A percentile compares a stretch with the other conserved stretches of the same genome.
Evolutionary conservation across 1,140 invertebrate species (phyloP).

Genomic region (Camponotus floridanus): DNA sequence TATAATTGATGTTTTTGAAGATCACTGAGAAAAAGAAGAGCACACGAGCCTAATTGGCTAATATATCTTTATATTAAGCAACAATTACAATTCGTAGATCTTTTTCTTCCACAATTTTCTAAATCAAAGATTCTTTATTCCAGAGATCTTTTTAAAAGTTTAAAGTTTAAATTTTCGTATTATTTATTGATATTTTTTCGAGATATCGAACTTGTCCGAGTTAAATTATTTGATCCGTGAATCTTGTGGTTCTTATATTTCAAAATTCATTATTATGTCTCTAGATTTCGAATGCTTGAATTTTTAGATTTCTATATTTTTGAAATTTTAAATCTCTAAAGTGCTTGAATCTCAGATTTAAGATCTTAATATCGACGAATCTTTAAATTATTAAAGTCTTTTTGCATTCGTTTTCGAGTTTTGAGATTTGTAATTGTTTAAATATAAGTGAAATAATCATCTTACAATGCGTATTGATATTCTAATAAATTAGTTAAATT

Average conservation of each 20-base stretch:
- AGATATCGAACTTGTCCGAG: no score
- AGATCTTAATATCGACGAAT: not conserved
- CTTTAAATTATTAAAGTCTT: not conserved
- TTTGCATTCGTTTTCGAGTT: not conserved
- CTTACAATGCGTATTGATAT: not conserved
- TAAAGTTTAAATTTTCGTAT: no score
- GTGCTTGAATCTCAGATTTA: not conserved
- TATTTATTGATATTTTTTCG: no score
- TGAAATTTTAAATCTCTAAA: not conserved
- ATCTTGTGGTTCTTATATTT: no score
- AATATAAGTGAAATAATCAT: not conserved
- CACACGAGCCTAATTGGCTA: no score
- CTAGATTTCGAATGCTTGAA: not conserved
- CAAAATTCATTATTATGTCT: not conserved
- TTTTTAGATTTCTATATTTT: conserved; percentile 18
- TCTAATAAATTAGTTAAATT: not conserved
- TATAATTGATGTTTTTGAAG: not conserved
- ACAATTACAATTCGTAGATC: no score
- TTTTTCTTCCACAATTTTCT: no score
- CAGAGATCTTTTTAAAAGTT: no score
- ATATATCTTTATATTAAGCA: not conserved
- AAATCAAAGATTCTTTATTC: no score
- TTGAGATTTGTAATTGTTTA: not conserved
- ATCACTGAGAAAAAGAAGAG: not conserved
- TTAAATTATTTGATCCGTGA: no score